phyloP scores from a whole-genome alignment of 2,888 invertebrate genomes.

The Pherbina coryleti region DNA sequence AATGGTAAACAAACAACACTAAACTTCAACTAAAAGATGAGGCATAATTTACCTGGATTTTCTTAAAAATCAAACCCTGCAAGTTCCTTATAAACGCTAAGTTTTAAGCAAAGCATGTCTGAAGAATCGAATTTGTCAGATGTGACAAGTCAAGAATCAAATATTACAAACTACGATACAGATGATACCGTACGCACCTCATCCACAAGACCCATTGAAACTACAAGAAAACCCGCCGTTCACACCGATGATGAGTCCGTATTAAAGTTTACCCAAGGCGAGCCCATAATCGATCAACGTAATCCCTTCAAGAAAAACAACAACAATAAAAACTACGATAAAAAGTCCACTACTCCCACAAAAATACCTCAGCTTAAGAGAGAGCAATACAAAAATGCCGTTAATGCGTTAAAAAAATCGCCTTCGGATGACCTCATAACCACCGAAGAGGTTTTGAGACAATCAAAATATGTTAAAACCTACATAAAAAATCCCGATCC shows the following conservation, averaged over 20 bases:
- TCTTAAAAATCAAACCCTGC: too few species aligned
- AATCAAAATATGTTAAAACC: slow-evolving; percentile 69
- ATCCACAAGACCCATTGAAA: too few species aligned
- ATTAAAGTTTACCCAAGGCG: slow-evolving; percentile 66
- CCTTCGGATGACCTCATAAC: slow-evolving; percentile 63
- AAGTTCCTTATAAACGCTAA: background rate
- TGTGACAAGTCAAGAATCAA: slow-evolving; percentile 12
- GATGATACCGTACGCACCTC: background rate
- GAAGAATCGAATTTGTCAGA: slow-evolving; percentile 14
- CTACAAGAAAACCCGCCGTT: too few species aligned
- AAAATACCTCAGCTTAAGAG: slow-evolving; percentile 60
- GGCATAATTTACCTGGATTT: too few species aligned
- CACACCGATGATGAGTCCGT: slow-evolving; percentile 62
- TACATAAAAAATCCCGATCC: slow-evolving; percentile 70
- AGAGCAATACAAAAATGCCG: slow-evolving; percentile 58
- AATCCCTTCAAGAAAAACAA: slow-evolving; percentile 65
- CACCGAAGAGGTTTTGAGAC: slow-evolving; percentile 68
- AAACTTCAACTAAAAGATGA: too few species aligned
- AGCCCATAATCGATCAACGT: slow-evolving; percentile 67
- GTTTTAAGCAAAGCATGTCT: slow-evolving; percentile 9
- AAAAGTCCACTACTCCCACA: slow-evolving; percentile 59
- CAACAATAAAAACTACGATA: slow-evolving; percentile 48
- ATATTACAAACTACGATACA: background rate
- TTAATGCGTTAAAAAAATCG: slow-evolving; percentile 42
- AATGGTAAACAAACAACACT: too few species aligned